Percentiles rank a stretch among this genome's conserved stretches.
phyloP scores from a whole-genome alignment of 1,140 invertebrate genomes.

The Drosophila malerkotliana region DNA sequence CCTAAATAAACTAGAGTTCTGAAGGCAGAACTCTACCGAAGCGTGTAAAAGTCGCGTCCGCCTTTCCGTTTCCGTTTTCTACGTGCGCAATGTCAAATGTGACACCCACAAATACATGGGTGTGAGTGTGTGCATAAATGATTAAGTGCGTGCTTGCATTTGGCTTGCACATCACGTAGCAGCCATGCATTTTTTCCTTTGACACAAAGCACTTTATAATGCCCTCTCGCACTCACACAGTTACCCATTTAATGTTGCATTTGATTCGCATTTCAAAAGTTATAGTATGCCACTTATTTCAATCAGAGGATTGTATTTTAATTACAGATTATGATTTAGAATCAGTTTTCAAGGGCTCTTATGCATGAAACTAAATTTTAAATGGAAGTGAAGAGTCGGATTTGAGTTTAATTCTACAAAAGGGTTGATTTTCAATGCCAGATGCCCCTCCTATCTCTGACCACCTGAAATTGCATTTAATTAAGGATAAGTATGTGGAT shows the following conservation, averaged over 20 bases:
- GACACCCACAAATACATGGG: slow-evolving; percentile 25
- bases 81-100: slow-evolving; percentile 66
- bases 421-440: neutral
- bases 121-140: slow-evolving; percentile 50
- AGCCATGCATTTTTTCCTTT: slow-evolving; percentile 71
- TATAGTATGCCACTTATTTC: slow-evolving; percentile 31
- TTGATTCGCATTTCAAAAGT: slow-evolving; percentile 46
- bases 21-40: slow-evolving; percentile 45
- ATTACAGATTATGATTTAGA: slow-evolving; percentile 18
- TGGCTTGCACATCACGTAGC: slow-evolving; percentile 63
- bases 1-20: slow-evolving; percentile 40
- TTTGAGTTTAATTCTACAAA: neutral
- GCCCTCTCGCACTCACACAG: slow-evolving; percentile 14
- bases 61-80: slow-evolving; percentile 11
- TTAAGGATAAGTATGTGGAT: neutral
- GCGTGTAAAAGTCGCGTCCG: slow-evolving; percentile 68
- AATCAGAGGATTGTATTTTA: slow-evolving; percentile 47
- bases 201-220: slow-evolving; percentile 78
- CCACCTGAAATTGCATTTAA: neutral
- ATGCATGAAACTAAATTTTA: neutral
- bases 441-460: neutral
- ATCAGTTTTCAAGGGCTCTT: neutral
- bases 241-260: slow-evolving; percentile 41
- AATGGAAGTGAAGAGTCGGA: neutral
- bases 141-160: slow-evolving; percentile 77